These are phyloP conservation scores for Nixonia krombeini DNA, from an alignment of 1,140 invertebrate genomes.

Conservation along the genomic window DNA sequence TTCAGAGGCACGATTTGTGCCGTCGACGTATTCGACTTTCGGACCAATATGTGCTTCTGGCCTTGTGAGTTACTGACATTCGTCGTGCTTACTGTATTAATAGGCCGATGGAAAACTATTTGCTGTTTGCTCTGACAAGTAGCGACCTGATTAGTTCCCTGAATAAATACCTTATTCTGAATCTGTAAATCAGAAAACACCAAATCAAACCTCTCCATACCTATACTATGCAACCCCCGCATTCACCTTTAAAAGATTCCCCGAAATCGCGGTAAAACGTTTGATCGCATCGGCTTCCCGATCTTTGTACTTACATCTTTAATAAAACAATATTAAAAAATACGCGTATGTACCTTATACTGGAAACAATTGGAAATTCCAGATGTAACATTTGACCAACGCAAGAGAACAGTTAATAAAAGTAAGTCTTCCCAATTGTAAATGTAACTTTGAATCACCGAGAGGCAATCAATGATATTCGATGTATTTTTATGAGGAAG, in stretches of 20 bases:
- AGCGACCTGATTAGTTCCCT: constrained; percentile 57
- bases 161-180: constrained; percentile 65
- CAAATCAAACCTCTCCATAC: background rate
- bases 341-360: background rate
- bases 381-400: background rate
- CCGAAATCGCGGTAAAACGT: background rate
- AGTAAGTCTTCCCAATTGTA: background rate
- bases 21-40: constrained; percentile 62
- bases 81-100: constrained; percentile 54
- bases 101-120: constrained; percentile 64
- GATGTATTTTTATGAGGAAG: background rate
- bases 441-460: background rate
- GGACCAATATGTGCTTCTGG: constrained; percentile 65
- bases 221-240: background rate
- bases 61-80: constrained; percentile 44
- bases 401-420: background rate
- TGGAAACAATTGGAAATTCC: constrained; percentile 5
- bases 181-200: constrained; percentile 46
- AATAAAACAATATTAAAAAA: constrained; percentile 1
- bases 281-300: background rate
- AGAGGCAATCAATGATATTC: background rate
- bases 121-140: constrained; percentile 60
- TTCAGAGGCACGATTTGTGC: constrained; percentile 66
- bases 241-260: background rate
- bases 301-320: background rate